These are phyloP conservation scores for Heliconius nattereri DNA, from an alignment of 1,140 invertebrate species.

Conservation along the genomic window DNA sequence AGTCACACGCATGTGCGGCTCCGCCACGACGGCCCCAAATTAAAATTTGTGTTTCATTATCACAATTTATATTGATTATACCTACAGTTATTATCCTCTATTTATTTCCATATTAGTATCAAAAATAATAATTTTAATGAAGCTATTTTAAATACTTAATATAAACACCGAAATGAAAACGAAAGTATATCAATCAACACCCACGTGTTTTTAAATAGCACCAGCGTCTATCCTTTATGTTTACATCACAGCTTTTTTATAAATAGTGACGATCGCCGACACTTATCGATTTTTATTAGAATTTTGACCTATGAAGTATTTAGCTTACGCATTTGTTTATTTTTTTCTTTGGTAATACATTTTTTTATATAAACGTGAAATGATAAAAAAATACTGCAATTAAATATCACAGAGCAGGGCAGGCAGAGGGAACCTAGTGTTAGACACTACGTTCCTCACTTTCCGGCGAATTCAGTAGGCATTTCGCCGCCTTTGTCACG, in stretches of 20 bases:
- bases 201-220: conserved; percentile 21
- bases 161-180: background rate
- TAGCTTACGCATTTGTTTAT: background rate
- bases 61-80: no score
- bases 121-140: background rate
- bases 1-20: no score
- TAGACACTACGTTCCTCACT: no score
- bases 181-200: conserved; percentile 19
- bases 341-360: background rate
- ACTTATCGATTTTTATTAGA: background rate
- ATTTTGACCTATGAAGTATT: background rate
- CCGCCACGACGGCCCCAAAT: no score
- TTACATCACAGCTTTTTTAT: conserved; percentile 16
- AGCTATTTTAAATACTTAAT: background rate
- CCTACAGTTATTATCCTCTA: no score
- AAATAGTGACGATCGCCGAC: conserved; percentile 16
- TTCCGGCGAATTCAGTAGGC: no score
- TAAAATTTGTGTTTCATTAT: no score
- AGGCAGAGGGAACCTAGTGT: no score
- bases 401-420: no score
- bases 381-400: no score
- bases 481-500: no score
- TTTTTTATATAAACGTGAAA: no score
- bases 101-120: background rate
- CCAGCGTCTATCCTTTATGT: background rate